These are phyloP conservation scores for Ormyrus thymus DNA, from an alignment of 2,888 invertebrate species.

Conservation along the genomic window DNA sequence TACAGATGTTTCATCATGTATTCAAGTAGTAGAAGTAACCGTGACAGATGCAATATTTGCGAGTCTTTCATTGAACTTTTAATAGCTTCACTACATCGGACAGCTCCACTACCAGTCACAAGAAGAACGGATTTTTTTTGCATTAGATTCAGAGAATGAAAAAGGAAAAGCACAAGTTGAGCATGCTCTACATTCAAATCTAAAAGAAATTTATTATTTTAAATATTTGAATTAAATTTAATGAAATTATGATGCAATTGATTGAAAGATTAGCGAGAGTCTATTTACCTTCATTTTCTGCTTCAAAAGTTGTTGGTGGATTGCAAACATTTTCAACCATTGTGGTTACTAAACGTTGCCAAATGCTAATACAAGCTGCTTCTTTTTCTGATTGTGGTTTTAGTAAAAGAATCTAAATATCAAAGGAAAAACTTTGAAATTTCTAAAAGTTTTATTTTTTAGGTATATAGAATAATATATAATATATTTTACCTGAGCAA, in stretches of 20 bases:
- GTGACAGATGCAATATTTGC: constrained; percentile 88
- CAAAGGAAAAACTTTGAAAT: constrained; percentile 16
- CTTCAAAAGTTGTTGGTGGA: constrained; percentile 79
- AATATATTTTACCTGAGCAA: constrained; percentile 82
- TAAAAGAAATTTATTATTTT: constrained; percentile 69
- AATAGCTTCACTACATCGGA: constrained; percentile 81
- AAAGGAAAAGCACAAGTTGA: constrained; percentile 92
- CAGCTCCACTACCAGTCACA: constrained; percentile 85
- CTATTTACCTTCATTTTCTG: constrained; percentile 83
- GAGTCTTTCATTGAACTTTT: constrained; percentile 79
- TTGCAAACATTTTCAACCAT: constrained; percentile 90
- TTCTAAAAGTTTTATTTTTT: neutral
- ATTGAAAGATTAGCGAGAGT: neutral
- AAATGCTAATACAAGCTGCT: constrained; percentile 91
- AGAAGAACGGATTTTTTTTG: constrained; percentile 96
- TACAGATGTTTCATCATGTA: constrained; percentile 97
- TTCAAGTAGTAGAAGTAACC: constrained; percentile 91
- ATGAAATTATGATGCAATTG: neutral
- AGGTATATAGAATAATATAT: neutral
- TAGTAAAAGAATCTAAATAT: constrained; percentile 81
- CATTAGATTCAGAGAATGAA: constrained; percentile 96
- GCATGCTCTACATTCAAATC: constrained; percentile 98
- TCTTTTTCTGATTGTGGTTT: constrained; percentile 91
- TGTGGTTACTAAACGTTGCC: constrained; percentile 93
- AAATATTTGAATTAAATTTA: constrained; percentile 30